These are phyloP conservation scores for Hypercompe scribonia DNA, from an alignment of 2,888 invertebrate genomes.

Conservation along the genomic window DNA sequence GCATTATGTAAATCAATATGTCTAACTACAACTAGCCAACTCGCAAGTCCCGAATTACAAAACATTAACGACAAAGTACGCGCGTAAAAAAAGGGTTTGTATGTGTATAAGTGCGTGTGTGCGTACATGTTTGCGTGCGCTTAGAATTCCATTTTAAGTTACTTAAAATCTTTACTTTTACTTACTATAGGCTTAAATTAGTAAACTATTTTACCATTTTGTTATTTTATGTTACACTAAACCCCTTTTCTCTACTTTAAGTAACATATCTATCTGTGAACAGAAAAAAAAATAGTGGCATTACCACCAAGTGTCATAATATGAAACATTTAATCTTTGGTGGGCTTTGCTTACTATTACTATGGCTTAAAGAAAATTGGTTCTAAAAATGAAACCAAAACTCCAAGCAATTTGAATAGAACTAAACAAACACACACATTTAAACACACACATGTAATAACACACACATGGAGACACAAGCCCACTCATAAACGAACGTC, in stretches of 20 bases:
- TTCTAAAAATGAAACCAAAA: not conserved
- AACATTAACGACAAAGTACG: not conserved
- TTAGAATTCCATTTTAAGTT: too few relatives aligned
- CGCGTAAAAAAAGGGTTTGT: not conserved
- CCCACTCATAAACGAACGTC: constrained; percentile 50
- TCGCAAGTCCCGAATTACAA: constrained; percentile 7
- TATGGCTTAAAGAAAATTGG: not conserved
- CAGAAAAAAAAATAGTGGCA: not conserved
- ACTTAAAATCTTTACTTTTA: too few relatives aligned
- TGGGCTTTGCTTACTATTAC: not conserved
- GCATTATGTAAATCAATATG: constrained; percentile 60
- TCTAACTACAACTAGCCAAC: constrained; percentile 57
- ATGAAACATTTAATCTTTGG: too few relatives aligned
- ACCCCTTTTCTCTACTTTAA: not conserved
- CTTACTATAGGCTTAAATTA: too few relatives aligned
- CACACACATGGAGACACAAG: constrained; percentile 10
- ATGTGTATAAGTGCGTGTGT: not conserved
- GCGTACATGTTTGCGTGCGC: not conserved
- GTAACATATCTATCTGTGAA: not conserved
- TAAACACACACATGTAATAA: constrained; percentile 39
- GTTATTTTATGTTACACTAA: not conserved
- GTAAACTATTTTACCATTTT: too few relatives aligned
- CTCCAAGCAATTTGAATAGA: not conserved
- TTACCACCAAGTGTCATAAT: not conserved
- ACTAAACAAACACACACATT: constrained; percentile 21